Percentiles rank a stretch among this genome's conserved stretches.
phyloP scores from a whole-genome alignment of 2,888 invertebrate genomes.

The Hetaerina titia region DNA sequence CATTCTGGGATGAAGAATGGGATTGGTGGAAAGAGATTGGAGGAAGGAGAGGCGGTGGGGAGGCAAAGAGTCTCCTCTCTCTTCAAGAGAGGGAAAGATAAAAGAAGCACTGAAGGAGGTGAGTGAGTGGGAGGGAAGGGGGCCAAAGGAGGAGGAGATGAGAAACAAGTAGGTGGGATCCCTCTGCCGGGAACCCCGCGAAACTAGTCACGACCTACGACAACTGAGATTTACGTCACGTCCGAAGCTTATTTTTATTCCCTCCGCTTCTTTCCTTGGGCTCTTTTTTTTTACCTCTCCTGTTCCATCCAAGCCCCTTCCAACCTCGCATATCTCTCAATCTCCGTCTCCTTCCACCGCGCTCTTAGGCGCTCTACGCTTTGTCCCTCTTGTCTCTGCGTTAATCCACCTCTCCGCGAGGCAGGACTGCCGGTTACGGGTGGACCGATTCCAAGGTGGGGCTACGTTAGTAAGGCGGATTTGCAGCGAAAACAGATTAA shows the following conservation, averaged over 20 bases:
- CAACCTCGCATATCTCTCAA: background rate
- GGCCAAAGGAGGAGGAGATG: background rate
- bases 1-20: slow-evolving; percentile 62
- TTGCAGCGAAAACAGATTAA: too few relatives aligned
- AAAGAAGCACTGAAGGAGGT: background rate
- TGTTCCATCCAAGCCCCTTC: background rate
- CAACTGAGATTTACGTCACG: slow-evolving; percentile 66
- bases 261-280: background rate
- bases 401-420: background rate
- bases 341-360: slow-evolving; percentile 7
- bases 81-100: too few relatives aligned
- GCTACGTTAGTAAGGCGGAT: too few relatives aligned
- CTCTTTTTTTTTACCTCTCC: background rate
- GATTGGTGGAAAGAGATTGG: slow-evolving; percentile 41
- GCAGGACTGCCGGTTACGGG: background rate
- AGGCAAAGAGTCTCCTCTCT: background rate
- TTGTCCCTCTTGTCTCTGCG: background rate
- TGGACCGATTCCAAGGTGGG: too few relatives aligned
- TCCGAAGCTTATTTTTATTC: slow-evolving; percentile 49
- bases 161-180: slow-evolving; percentile 34
- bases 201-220: slow-evolving; percentile 64
- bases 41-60: background rate
- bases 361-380: background rate
- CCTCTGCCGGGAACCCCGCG: slow-evolving; percentile 53
- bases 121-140: background rate